Base-by-base conservation (phyloP, 1,140 invertebrate species). In the Bradynema listronoti region DNA sequence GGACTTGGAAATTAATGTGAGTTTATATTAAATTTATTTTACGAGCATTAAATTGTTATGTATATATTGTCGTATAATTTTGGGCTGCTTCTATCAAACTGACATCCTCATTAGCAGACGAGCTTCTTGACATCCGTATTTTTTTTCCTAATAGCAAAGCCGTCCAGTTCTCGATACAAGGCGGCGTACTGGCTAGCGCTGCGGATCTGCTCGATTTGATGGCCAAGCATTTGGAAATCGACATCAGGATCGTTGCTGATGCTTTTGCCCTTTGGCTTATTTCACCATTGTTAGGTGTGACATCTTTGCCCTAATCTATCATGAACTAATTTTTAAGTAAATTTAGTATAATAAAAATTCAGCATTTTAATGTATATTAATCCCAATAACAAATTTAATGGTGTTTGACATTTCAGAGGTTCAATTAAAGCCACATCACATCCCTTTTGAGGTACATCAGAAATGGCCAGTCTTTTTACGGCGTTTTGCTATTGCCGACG, bases 221-320 rank as follows among this genome's bases (percentile, higher is more conserved):
- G 52, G 59, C 65, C 9, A 61, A 70, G 24, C 59, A 70, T 30
- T 56, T 70, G 58, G 46, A 50, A 11, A 72, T 70, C 34, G 59
- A 68, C 16, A 43, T 41, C 27, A 42, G 24, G 7, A 41, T 65
- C 19, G 68, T 47, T 7, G 19, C 34, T 16, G 69, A 70, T 30
- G 69, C 66, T 9, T 60, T 70, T 14, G 65, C 68, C 4, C 42
- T 70, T 29, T 70, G 68, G 68, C 34, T 70, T 4, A 56, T 72
- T 24, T 70, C 68, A 1, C 68, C 68, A 1, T 46, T 70, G 33
- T 49, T 70, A 24, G 61, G 61, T 63, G 3, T n/a, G 52, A 25
- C 19, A 9, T 4, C 34, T 50, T 27, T 60, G 4, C 0, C 29
- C 19, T 30, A 60, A 34, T 41, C 32, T 30, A 1, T n/a, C n/a